These are phyloP conservation scores for Osmoderma eremita DNA, from an alignment of 2,888 invertebrate species.

Conservation along the genomic window DNA sequence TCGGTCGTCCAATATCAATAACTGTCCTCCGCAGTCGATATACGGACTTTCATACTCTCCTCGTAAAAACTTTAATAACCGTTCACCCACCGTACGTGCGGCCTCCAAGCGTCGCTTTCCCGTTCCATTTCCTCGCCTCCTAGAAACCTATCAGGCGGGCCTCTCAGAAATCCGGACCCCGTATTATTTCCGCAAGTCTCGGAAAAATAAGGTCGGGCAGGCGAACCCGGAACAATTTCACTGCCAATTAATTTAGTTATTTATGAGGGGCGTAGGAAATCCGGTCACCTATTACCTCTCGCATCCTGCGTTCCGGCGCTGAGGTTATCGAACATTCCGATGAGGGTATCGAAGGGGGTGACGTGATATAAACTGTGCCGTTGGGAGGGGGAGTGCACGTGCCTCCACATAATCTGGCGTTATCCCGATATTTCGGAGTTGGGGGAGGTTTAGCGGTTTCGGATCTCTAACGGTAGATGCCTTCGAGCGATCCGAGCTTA, in stretches of 20 bases:
- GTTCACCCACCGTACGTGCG: background rate
- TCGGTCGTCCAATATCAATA: no score
- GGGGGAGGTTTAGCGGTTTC: no score
- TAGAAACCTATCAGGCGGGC: no score
- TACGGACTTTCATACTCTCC: background rate
- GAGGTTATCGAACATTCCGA: conserved; percentile 31
- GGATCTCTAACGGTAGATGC: no score
- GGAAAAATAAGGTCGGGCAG: background rate
- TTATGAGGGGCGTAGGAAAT: conserved; percentile 5
- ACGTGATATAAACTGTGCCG: conserved; percentile 29
- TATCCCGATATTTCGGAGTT: conserved; percentile 20
- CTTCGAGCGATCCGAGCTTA: no score
- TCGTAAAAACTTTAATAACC: conserved; percentile 14
- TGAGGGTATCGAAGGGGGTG: conserved; percentile 24
- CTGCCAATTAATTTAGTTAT: conserved; percentile 34
- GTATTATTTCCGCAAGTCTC: conserved; percentile 1
- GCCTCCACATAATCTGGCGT: conserved; percentile 31
- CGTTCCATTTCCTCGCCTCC: background rate
- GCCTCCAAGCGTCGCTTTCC: background rate
- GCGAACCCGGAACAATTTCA: conserved; percentile 23
- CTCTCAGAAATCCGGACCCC: background rate
- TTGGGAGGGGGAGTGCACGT: conserved; percentile 13
- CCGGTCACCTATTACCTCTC: background rate
- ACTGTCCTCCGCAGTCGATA: no score
- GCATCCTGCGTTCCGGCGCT: background rate